Percentiles rank a stretch among this genome's conserved stretches.
Conservation (phyloP, 2,888 invertebrate species). For the Eupithecia tripunctaria region DNA sequence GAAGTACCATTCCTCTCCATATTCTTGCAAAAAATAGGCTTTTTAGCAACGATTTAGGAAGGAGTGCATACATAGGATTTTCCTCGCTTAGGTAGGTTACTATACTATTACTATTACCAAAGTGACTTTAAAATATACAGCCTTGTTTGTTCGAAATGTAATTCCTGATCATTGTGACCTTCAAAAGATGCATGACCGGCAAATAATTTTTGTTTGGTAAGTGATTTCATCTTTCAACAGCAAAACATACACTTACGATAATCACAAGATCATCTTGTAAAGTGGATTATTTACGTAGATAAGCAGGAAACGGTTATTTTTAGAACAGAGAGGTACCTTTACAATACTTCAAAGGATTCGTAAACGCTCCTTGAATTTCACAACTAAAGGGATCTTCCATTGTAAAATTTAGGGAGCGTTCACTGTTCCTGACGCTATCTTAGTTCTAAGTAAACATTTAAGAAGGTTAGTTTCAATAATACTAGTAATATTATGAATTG, state of each 20-base stretch:
- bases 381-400: background rate
- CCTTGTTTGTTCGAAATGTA: slow-evolving; percentile 38
- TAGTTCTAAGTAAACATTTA: background rate
- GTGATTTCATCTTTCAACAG: slow-evolving; percentile 47
- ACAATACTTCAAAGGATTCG: slow-evolving; percentile 6
- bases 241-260: background rate
- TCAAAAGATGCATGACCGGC: slow-evolving; percentile 39
- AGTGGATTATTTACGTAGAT: background rate
- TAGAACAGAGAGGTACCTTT: background rate
- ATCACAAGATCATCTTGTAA: slow-evolving; percentile 3
- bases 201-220: slow-evolving; percentile 43
- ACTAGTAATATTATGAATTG: background rate
- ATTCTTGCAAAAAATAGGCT: too few relatives aligned
- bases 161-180: slow-evolving; percentile 39
- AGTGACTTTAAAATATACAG: background rate
- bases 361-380: background rate
- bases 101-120: too few relatives aligned
- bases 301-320: background rate
- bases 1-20: background rate
- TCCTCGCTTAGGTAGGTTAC: background rate
- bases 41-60: too few relatives aligned
- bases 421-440: slow-evolving; percentile 5
- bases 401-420: too few relatives aligned
- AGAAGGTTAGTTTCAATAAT: background rate
- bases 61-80: background rate